Evolutionary conservation across 2,888 invertebrate genomes (phyloP), one percentile per base, ranked within the genome.

Genomic region (Gasteruption jaculator): DNA sequence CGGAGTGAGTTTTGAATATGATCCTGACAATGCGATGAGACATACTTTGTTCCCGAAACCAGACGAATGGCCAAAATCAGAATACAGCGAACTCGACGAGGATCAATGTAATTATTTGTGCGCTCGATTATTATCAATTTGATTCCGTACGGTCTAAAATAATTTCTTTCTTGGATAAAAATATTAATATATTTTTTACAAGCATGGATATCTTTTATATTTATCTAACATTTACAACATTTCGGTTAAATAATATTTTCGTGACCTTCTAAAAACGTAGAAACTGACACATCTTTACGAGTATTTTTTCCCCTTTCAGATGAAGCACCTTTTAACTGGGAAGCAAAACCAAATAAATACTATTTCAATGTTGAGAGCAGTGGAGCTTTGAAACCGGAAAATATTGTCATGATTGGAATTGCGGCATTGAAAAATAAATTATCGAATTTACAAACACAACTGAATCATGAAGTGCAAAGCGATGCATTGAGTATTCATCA

Each of bases 11-110:
- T 99, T 99, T 73, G 99, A 99, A 72, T 99, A 99, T 74, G 99
- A 99, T 74, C 99, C 99, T 0, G 99, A 99, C 65, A 99, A 99
- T 74, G 76, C 88, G 0, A 88, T 99, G 82, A 78, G 93, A 26
- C 99, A 99, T 64, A 99, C 97, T 2, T 75, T 94, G 22, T 95
- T 79, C 58, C 95, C 96, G 0, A 95, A 92, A 68, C 95, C 96
- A 3, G 95, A 96, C 61, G 96, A 97, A 72, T 97, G 97, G 96
- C 99, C 96, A 0, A 95, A 94, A 71, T 96, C 95, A 73, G 96
- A 97, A 75, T 93, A 93, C 67, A 86, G 91, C 7, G 92, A 95
- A 71, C 71, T 96, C 11, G 91, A 91, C 50, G 94, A 95, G 59
- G 89, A 91, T 63, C 87, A 90, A 68, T 86, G 86, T 83, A 73